Evolutionary conservation across 2,888 invertebrate species (phyloP).

Genomic region (Cloeon dipterum): DNA sequence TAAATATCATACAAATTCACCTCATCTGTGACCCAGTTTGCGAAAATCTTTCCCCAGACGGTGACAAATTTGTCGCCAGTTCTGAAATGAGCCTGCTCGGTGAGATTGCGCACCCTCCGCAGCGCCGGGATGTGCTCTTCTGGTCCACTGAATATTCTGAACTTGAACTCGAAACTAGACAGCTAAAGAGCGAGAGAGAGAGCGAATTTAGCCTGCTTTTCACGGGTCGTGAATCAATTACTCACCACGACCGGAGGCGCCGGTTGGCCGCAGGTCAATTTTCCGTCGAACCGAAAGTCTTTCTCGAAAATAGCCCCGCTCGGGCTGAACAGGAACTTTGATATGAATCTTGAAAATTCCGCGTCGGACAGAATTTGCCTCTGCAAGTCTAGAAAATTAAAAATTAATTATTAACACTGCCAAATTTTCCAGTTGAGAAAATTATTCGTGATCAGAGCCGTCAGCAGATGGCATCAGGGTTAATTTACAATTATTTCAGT

Average conservation of each 20-base stretch:
- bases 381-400: slow-evolving; percentile 13
- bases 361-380: slow-evolving; percentile 19
- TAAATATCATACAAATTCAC: too few relatives aligned
- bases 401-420: too few relatives aligned
- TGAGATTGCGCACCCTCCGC: slow-evolving; percentile 33
- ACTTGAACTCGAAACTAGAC: slow-evolving; percentile 37
- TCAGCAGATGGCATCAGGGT: too few relatives aligned
- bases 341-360: slow-evolving; percentile 35
- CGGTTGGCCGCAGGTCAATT: slow-evolving; percentile 34
- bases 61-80: slow-evolving; percentile 36
- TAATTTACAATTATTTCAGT: too few relatives aligned
- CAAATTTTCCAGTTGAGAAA: too few relatives aligned
- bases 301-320: slow-evolving; percentile 41
- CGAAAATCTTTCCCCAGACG: slow-evolving; percentile 47
- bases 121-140: slow-evolving; percentile 49
- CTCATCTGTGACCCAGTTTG: slow-evolving; percentile 57
- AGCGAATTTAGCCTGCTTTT: background rate
- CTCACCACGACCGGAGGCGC: slow-evolving; percentile 29
- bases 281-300: slow-evolving; percentile 36
- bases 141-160: slow-evolving; percentile 26
- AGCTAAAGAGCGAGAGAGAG: slow-evolving; percentile 17
- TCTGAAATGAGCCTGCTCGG: slow-evolving; percentile 30
- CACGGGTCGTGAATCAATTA: too few relatives aligned
- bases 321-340: slow-evolving; percentile 44
- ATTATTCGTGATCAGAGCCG: too few relatives aligned